Conservation (phyloP, 2,113 vertebrate genomes). For the Nestor notabilis region DNA sequence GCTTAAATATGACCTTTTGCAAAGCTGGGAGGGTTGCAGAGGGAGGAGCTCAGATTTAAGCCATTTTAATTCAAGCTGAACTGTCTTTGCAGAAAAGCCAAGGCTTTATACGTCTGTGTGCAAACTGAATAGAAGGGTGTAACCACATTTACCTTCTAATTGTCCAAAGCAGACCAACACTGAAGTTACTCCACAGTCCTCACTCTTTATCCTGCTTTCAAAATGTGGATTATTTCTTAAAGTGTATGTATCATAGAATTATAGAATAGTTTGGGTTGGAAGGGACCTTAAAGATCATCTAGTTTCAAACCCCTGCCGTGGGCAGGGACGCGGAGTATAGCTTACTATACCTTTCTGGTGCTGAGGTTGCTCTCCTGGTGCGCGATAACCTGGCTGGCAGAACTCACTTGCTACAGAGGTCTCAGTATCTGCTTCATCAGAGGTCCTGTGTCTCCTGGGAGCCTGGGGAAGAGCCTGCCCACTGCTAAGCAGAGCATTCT, state of each 20-base stretch:
- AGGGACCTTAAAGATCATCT: neutral
- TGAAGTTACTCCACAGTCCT: neutral
- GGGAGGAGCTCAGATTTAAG: neutral
- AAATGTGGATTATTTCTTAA: neutral
- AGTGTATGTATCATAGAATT: neutral
- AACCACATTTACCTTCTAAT: neutral
- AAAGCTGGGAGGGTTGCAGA: neutral
- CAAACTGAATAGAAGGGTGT: neutral
- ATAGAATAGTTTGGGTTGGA: neutral
- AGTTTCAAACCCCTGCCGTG: neutral
- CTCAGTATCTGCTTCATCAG: neutral
- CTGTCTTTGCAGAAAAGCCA: neutral
- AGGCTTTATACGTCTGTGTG: neutral
- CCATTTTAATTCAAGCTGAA: neutral
- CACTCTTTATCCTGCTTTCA: neutral
- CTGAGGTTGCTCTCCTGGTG: neutral
- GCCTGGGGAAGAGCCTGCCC: neutral
- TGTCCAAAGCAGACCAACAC: neutral
- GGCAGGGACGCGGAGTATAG: neutral
- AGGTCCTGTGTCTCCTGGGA: neutral
- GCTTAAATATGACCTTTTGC: neutral
- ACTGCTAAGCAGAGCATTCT: accelerated
- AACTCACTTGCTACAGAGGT: accelerated
- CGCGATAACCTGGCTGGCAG: accelerated
- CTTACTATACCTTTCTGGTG: neutral